Evolutionary conservation across 2,888 invertebrate genomes (phyloP), one percentile per base, ranked within the genome.

Genomic region (Hyposoter didymator): DNA sequence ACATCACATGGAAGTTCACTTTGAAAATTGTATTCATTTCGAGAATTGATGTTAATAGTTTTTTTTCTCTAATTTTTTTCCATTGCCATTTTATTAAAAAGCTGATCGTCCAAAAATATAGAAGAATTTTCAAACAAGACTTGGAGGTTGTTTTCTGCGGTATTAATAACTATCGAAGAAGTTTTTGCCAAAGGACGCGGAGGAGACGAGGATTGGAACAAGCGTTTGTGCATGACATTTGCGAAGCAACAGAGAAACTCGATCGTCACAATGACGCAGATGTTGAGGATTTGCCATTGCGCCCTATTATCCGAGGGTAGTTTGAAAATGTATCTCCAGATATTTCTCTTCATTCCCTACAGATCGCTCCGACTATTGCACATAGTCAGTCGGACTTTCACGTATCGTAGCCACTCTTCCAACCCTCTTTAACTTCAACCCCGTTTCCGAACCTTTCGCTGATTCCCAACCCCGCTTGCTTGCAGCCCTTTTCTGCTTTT

Each of bases 181-280:
- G 8, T 28, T 12, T 28, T 12, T 59, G 59, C 6, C 28, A 12
- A 28, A 14, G 59, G 14, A 28, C 5, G 59, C 43, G 43, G n/a
- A 52, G 7, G 55, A 6, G n/a, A 17, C 49, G 39, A 17, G 10
- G 55, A 14, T 55, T 45, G 12, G 39, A 8, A 66, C 59, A 59
- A 59, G 67, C 59, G 73, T 78, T 28, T 66, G 74, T 47, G 69
- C 70, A 64, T 83, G 85, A 73, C 82, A 67, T 79, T 66, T 76
- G 39, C 67, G 76, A 47, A 74, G 62, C 74, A 70, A 76, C 72
- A 69, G 75, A 78, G 35, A 52, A 59, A 81, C 70, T 64, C 67
- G 59, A 84, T 62, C 74, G 74, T 81, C 74, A 78, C 72, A 72
- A 80, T 72, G 59, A 35, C 17, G 76, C 43, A 49, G 69, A 49